phyloP scores from a whole-genome alignment of 2,888 invertebrate species.

The Patella depressa region DNA sequence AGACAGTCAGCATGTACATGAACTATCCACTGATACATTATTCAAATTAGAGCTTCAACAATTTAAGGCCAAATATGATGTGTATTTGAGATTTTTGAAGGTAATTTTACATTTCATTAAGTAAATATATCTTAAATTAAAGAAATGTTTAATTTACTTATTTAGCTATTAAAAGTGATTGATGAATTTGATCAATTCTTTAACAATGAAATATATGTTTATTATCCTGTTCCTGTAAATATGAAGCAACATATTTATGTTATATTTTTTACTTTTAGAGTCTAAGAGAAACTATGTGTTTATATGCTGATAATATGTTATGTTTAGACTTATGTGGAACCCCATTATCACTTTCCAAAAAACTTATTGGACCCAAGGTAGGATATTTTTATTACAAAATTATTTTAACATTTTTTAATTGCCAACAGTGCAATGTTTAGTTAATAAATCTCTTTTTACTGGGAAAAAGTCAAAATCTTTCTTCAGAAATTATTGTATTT shows the following conservation, averaged over 20 bases:
- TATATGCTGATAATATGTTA: constrained; percentile 60
- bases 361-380: constrained; percentile 54
- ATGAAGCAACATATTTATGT: no score
- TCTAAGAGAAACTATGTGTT: constrained; percentile 39
- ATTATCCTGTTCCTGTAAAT: no score
- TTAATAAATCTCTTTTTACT: no score
- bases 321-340: constrained; percentile 63
- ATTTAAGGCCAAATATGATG: neutral
- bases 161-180: no score
- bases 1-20: neutral
- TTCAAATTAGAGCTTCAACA: neutral
- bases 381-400: neutral
- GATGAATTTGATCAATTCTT: no score
- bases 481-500: no score
- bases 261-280: constrained; percentile 34
- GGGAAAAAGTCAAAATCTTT: no score
- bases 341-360: constrained; percentile 41
- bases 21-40: neutral
- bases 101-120: neutral
- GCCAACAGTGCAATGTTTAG: no score
- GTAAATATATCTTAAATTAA: no score
- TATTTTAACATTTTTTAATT: no score
- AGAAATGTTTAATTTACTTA: no score
- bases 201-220: no score
- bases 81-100: neutral